phyloP scores from a whole-genome alignment of 2,797 vertebrate genomes.

The Sebastes cheni region DNA sequence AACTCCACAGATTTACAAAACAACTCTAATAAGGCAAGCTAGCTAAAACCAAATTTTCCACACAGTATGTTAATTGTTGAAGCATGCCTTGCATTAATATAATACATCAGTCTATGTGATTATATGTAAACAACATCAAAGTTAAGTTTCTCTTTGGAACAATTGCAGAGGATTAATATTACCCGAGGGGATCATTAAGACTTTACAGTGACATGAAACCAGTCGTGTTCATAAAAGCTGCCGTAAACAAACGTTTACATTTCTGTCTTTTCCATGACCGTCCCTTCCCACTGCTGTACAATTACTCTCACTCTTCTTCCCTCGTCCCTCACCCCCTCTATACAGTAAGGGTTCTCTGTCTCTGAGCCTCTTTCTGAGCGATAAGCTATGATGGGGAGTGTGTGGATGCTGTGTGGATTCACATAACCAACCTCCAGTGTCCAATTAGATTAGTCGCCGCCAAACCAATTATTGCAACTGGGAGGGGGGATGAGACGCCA shows the following conservation, averaged over 20 bases:
- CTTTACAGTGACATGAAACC: neutral
- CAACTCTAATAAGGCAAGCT: neutral
- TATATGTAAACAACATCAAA: neutral
- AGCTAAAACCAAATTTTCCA: neutral
- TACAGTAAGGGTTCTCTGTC: neutral
- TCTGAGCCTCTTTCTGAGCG: conserved; percentile 5
- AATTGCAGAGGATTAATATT: neutral
- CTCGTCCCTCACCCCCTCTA: neutral
- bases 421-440: conserved; percentile 58
- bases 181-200: neutral
- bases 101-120: neutral
- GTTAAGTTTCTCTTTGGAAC: neutral
- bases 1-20: neutral
- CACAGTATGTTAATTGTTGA: neutral
- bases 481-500: conserved; percentile 20
- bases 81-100: neutral
- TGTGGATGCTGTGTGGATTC: conserved; percentile 25
- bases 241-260: neutral
- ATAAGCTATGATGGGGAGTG: neutral
- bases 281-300: neutral
- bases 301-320: neutral
- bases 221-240: neutral
- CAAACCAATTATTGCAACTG: conserved; percentile 57
- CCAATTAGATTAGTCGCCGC: conserved; percentile 56
- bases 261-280: neutral